These are phyloP conservation scores for Philopedon plagiatum DNA, from an alignment of 2,888 invertebrate genomes.

Conservation along the genomic window DNA sequence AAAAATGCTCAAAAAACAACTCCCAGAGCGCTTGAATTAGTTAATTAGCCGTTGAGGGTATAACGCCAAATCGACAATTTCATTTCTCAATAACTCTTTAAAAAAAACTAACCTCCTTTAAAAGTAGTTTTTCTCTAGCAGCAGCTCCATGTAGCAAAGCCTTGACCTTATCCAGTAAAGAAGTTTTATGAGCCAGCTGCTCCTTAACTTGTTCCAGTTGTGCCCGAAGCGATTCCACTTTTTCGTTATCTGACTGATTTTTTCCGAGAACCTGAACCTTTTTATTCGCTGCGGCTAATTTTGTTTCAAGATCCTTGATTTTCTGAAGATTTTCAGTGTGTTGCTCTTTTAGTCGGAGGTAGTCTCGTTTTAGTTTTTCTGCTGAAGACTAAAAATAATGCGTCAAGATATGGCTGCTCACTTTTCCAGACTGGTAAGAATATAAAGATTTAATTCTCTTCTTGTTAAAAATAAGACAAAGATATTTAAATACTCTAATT, in stretches of 20 bases:
- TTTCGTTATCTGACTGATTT: conserved; percentile 53
- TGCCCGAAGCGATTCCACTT: conserved; percentile 57
- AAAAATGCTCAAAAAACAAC: too few relatives aligned
- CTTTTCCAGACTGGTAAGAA: too few relatives aligned
- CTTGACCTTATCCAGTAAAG: conserved; percentile 77
- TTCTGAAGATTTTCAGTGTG: conserved; percentile 62
- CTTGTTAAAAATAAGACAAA: too few relatives aligned
- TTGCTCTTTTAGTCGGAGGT: conserved; percentile 64
- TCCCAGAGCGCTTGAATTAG: too few relatives aligned
- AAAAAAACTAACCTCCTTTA: conserved; percentile 71
- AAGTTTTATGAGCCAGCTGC: conserved; percentile 74
- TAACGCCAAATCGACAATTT: too few relatives aligned
- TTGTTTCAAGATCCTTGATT: conserved; percentile 62
- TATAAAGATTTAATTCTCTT: too few relatives aligned
- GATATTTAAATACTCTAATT: too few relatives aligned
- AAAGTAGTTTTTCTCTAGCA: conserved; percentile 75
- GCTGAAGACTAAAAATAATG: conserved; percentile 58
- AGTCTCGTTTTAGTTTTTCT: conserved; percentile 64
- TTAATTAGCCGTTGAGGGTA: too few relatives aligned
- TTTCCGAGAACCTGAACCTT: conserved; percentile 54
- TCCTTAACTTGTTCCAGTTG: conserved; percentile 71
- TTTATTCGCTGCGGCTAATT: conserved; percentile 59
- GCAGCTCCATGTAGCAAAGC: conserved; percentile 76
- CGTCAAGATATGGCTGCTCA: too few relatives aligned
- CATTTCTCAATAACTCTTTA: not conserved